Evolutionary conservation across 92 coral and sea anemone genomes (phyloP).

Genomic region (Scolanthus callimorphus): DNA sequence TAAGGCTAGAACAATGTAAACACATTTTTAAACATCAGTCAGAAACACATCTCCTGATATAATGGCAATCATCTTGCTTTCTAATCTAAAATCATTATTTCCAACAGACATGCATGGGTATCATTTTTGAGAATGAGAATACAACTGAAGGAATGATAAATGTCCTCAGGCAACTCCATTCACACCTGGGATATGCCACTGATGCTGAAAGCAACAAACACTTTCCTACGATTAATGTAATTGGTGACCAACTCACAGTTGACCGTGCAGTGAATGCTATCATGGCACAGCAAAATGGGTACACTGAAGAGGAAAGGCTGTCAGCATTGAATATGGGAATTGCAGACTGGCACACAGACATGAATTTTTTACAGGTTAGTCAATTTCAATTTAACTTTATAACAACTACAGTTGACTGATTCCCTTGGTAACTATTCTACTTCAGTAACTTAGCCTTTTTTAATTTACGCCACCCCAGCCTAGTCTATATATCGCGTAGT

Average conservation of each 20-base stretch:
- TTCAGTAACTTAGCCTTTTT: too few relatives aligned
- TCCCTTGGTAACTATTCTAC: background rate
- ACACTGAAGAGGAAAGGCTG: constrained; percentile 14
- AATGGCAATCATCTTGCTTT: too few relatives aligned
- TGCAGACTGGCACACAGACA: constrained; percentile 20
- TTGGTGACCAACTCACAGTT: constrained; percentile 21
- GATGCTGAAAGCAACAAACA: background rate
- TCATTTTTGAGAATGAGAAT: constrained; percentile 16
- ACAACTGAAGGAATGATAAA: constrained; percentile 12
- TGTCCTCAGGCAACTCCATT: background rate
- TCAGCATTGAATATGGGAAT: constrained; percentile 5
- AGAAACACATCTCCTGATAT: too few relatives aligned
- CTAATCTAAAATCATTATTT: too few relatives aligned
- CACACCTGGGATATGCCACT: background rate
- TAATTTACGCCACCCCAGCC: too few relatives aligned
- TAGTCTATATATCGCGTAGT: too few relatives aligned
- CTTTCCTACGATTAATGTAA: constrained; percentile 1
- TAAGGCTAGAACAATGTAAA: too few relatives aligned
- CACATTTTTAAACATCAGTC: too few relatives aligned
- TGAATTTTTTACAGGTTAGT: constrained; percentile 13
- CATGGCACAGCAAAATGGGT: constrained; percentile 21
- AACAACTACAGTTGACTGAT: background rate
- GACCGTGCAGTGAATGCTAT: constrained; percentile 13
- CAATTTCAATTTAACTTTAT: too few relatives aligned
- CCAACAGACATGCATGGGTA: constrained; percentile 1